Base-by-base conservation (phyloP, 2,113 vertebrate species). In the Eulacestoma nigropectus region DNA sequence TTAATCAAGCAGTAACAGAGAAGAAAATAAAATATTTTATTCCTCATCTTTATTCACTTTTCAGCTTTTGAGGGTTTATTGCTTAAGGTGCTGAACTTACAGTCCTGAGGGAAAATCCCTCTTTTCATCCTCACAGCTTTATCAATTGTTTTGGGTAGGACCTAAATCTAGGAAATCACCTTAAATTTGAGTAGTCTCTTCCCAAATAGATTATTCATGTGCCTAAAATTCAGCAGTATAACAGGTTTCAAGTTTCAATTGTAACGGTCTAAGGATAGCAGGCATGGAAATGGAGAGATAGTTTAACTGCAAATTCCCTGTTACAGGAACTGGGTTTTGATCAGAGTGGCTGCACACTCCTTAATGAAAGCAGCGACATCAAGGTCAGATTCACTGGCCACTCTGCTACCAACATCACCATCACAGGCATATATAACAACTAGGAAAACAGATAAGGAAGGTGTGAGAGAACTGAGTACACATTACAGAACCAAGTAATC, bases 1-100 rank as follows among this genome's bases (percentile, higher is more conserved):
- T 94, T 94, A 96, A 72, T 95, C 69, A 92, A 79, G 50, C 42
- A 72, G 68, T 65, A 93, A 91, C 56, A 72, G n/a, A 79, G 72
- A 90, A 96, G 65, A 79, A 92, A 95, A 65, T n/a, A 81, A 95
- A 95, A 87, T 80, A 84, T 74, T 96, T 95, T 97, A 83, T 88
- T 85, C 78, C 35, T 75, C 27, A 93, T 47, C 84, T 95, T 95
- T 96, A 87, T 92, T 96, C 17, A 90, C 56, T 89, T 57, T 78
- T 81, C 35, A 60, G 13, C 4, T 78, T 93, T 84, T 67, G 52
- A 76, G n/a, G 62, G 32, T 18, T 88, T 77, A 69, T 89, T 68
- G 67, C 49, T 84, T 93, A 87, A 90, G 72, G 32, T 72, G 21
- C 12, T 72, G 29, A 75, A 55, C 27, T 70, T 62, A 41, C 13